Conservation (phyloP, 2,113 vertebrate genomes). For the Asarcornis scutulata region DNA sequence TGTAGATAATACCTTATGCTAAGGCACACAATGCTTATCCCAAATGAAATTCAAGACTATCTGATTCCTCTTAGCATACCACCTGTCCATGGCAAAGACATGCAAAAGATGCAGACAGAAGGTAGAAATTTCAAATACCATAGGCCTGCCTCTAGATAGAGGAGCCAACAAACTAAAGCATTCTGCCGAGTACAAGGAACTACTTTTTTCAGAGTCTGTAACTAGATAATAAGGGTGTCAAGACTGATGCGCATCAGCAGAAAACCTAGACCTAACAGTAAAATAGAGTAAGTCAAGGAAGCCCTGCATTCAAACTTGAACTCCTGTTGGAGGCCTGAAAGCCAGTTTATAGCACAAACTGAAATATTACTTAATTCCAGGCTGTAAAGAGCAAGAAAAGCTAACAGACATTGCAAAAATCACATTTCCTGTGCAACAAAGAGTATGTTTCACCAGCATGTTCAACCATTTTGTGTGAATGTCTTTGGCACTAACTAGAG, state of each 20-base stretch:
- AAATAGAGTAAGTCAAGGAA: not conserved
- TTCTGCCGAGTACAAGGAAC: not conserved
- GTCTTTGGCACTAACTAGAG: not conserved
- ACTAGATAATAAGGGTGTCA: rapidly evolving
- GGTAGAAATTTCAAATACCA: not conserved
- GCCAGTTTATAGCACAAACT: not conserved
- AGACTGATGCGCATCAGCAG: not conserved
- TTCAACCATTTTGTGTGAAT: rapidly evolving
- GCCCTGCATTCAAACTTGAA: not conserved
- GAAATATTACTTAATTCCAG: not conserved
- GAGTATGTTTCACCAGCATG: not conserved
- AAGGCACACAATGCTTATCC: not conserved
- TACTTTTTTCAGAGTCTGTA: not conserved
- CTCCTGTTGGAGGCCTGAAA: not conserved
- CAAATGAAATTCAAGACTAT: not conserved
- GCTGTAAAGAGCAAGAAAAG: not conserved
- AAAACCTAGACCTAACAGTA: not conserved
- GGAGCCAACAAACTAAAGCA: not conserved
- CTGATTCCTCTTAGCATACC: not conserved
- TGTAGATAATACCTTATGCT: not conserved
- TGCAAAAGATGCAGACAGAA: not conserved
- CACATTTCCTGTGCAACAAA: not conserved
- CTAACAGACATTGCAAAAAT: not conserved
- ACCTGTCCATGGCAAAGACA: not conserved
- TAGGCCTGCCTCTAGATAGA: not conserved